Percentiles rank a stretch among this genome's conserved stretches.
phyloP scores from a whole-genome alignment of 2,797 vertebrate genomes.

The Cuculus canorus region DNA sequence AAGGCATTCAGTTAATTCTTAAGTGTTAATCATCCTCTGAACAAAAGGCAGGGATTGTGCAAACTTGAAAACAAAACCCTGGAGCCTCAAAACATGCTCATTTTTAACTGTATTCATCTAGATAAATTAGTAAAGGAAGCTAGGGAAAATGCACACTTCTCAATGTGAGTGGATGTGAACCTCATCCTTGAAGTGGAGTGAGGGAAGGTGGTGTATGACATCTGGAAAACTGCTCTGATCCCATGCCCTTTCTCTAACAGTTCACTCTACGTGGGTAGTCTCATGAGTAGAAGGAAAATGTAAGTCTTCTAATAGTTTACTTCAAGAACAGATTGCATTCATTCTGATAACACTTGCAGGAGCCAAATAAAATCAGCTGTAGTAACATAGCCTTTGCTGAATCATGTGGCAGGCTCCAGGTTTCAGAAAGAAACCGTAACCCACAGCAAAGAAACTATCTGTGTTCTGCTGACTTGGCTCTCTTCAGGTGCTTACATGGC shows the following conservation, averaged over 20 bases:
- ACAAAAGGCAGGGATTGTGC: background rate
- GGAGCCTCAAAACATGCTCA: background rate
- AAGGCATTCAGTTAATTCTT: background rate
- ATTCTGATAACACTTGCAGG: background rate
- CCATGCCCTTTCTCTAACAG: background rate
- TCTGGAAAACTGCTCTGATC: background rate
- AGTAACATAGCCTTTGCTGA: background rate
- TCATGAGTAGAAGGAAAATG: conserved; percentile 44
- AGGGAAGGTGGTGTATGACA: background rate
- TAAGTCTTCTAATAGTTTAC: conserved; percentile 31
- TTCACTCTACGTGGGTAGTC: conserved; percentile 12
- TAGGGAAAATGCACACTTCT: background rate
- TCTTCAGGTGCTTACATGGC: background rate
- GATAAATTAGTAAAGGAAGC: background rate
- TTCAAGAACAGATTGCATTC: conserved; percentile 41
- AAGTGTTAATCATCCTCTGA: background rate
- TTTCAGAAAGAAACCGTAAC: background rate
- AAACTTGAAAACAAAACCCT: background rate
- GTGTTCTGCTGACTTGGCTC: background rate
- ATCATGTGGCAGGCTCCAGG: background rate
- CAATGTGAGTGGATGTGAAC: background rate
- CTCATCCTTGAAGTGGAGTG: background rate
- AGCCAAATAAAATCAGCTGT: conserved; percentile 18
- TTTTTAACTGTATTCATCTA: background rate
- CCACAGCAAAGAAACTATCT: background rate